A percentile compares a stretch with the other conserved stretches of the same genome.
Conservation (phyloP, 2,797 vertebrate species). For the Tokudaia tokunoshimensis region DNA sequence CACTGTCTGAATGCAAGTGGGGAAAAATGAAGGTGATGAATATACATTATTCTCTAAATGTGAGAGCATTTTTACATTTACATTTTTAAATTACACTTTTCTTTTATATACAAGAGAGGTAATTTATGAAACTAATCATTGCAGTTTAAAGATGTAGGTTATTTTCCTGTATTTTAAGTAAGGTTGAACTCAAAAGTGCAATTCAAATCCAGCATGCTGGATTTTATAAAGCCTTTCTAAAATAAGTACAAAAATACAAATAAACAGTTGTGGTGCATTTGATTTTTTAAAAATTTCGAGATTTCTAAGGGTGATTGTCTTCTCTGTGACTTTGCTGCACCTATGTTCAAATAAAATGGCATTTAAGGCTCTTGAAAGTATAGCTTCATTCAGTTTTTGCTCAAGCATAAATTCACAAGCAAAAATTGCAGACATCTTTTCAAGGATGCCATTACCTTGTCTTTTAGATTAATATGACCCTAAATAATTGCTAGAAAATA, state of each 20-base stretch:
- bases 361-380: neutral
- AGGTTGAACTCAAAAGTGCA: slow-evolving; percentile 8
- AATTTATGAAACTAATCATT: neutral
- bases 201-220: neutral
- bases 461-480: slow-evolving; percentile 18
- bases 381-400: slow-evolving; percentile 15
- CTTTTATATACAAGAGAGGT: neutral
- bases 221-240: slow-evolving; percentile 39
- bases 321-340: neutral
- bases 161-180: slow-evolving; percentile 43
- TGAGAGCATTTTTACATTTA: neutral
- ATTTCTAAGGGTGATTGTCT: slow-evolving; percentile 9
- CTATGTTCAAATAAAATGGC: slow-evolving; percentile 13
- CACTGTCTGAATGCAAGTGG: neutral
- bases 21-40: neutral
- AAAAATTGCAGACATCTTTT: neutral
- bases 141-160: neutral
- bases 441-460: neutral
- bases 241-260: slow-evolving; percentile 48
- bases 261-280: neutral
- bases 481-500: slow-evolving; percentile 25
- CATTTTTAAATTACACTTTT: neutral
- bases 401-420: neutral
- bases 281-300: neutral
- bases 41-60: neutral